A percentile compares a stretch with the other conserved stretches of the same genome.
Conservation (phyloP, 2,113 vertebrate genomes). For the Lepus timidus region DNA sequence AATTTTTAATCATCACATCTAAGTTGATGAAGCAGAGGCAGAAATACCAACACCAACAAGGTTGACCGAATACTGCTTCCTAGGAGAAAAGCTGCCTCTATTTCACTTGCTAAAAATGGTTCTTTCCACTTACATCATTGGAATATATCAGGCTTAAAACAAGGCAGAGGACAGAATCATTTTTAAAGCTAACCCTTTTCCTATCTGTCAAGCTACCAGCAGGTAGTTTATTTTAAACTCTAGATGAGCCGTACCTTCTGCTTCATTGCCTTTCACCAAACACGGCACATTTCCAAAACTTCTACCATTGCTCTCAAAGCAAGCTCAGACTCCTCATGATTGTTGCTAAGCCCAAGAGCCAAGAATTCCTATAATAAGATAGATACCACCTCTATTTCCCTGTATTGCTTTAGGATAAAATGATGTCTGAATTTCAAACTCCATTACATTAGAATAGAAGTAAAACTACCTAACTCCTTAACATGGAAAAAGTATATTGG, state of each 20-base stretch:
- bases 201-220: slow-evolving; percentile 39
- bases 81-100: neutral
- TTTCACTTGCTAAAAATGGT: slow-evolving; percentile 52
- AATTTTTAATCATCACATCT: slow-evolving; percentile 36
- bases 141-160: slow-evolving; percentile 67
- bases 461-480: slow-evolving; percentile 69
- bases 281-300: slow-evolving; percentile 30
- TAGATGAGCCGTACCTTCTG: slow-evolving; percentile 59
- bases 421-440: slow-evolving; percentile 73
- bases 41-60: neutral
- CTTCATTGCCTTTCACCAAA: slow-evolving; percentile 68
- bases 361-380: slow-evolving; percentile 66
- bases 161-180: slow-evolving; percentile 52
- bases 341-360: slow-evolving; percentile 60
- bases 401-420: slow-evolving; percentile 72
- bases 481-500: slow-evolving; percentile 43
- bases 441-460: slow-evolving; percentile 73
- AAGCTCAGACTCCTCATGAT: slow-evolving; percentile 50
- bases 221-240: slow-evolving; percentile 68
- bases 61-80: neutral
- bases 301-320: slow-evolving; percentile 21
- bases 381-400: slow-evolving; percentile 53
- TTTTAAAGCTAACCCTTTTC: slow-evolving; percentile 52
- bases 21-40: neutral
- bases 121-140: slow-evolving; percentile 50